Evolutionary conservation across 2,113 vertebrate genomes (phyloP).

Genomic region (Cynoglossus semilaevis): DNA sequence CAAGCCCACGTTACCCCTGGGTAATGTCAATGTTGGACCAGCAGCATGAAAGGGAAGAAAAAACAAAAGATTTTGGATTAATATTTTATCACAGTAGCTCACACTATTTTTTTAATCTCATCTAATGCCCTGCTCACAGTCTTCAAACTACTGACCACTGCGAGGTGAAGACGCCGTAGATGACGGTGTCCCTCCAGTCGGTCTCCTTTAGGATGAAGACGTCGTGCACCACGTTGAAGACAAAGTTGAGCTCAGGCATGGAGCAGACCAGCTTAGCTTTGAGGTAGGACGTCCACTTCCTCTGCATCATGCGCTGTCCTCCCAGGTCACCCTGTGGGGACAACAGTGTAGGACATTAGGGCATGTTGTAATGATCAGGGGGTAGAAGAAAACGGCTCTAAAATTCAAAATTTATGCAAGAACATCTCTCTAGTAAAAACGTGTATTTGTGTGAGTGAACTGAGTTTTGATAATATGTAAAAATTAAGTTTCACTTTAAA

Average conservation of each 20-base stretch:
- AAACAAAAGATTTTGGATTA: neutral
- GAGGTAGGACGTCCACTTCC: conserved; percentile 97
- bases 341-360: neutral
- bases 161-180: conserved; percentile 92
- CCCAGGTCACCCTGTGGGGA: conserved; percentile 86
- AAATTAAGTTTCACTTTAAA: no score
- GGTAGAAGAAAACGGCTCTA: no score
- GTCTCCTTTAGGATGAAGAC: conserved; percentile 85
- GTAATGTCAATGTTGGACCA: neutral
- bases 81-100: neutral
- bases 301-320: conserved; percentile 90
- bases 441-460: no score
- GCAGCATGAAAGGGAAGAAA: neutral
- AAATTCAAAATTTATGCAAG: no score
- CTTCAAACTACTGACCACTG: conserved; percentile 84
- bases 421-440: no score
- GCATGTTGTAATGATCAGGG: no score
- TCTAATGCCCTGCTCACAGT: neutral
- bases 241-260: conserved; percentile 87
- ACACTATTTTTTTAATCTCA: neutral
- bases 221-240: conserved; percentile 94
- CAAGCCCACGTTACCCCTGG: conserved; percentile 91
- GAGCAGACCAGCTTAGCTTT: conserved; percentile 94
- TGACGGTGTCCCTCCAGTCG: conserved; percentile 80
- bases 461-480: no score